A percentile compares a stretch with the other conserved stretches of the same genome.
Evolutionary conservation across 2,113 vertebrate genomes (phyloP).

Genomic region (Jaculus jaculus): DNA sequence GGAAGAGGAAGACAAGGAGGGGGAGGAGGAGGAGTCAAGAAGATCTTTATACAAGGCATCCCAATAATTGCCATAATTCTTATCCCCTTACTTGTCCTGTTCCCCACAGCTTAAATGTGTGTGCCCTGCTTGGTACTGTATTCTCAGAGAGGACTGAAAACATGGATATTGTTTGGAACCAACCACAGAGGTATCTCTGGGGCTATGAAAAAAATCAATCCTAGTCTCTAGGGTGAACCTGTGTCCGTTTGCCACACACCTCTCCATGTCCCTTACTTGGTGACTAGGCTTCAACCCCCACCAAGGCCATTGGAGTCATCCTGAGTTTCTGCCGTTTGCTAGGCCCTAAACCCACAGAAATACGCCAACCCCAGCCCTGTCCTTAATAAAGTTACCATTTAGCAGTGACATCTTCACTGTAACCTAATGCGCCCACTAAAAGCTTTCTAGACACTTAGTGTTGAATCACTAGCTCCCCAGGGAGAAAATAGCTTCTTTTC

Average conservation of each 20-base stretch:
- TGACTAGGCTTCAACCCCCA: not conserved
- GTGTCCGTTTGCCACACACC: not conserved
- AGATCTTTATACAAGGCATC: not conserved
- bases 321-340: not conserved
- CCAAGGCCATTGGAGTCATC: not conserved
- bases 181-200: not conserved
- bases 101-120: not conserved
- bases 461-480: not conserved
- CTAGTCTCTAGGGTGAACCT: no score
- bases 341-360: not conserved
- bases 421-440: slow-evolving; percentile 14
- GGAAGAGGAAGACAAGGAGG: no score
- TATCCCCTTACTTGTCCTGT: not conserved
- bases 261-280: not conserved
- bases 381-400: slow-evolving; percentile 25
- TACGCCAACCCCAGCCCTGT: not conserved
- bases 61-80: not conserved
- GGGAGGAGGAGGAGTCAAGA: no score
- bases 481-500: not conserved
- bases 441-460: slow-evolving; percentile 41
- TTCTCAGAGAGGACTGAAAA: not conserved
- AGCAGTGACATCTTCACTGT: slow-evolving; percentile 10
- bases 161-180: not conserved
- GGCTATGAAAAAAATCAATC: not conserved
- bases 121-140: not conserved